phyloP scores from a whole-genome alignment of 2,888 invertebrate species.

The Neuroscelio doddi region DNA sequence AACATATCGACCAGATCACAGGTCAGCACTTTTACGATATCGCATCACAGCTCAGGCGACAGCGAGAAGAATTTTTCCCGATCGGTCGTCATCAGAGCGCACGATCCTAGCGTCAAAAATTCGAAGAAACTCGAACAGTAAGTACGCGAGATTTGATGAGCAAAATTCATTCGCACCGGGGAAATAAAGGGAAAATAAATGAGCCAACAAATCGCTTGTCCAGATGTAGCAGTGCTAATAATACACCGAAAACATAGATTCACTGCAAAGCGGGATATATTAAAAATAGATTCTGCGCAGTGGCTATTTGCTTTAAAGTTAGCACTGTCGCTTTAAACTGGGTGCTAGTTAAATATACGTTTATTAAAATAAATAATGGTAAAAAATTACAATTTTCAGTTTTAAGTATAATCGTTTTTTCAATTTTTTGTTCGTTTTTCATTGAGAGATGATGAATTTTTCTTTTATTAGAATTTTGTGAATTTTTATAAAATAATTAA shows the following conservation, averaged over 20 bases:
- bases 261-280: conserved; percentile 55
- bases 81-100: conserved; percentile 65
- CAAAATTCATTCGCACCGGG: background rate
- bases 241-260: conserved; percentile 60
- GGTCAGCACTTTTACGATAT: conserved; percentile 66
- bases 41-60: conserved; percentile 66
- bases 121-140: conserved; percentile 69
- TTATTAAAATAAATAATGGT: no score
- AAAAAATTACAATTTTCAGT: no score
- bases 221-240: conserved; percentile 56
- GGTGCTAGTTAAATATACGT: conserved; percentile 13
- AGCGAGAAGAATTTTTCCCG: conserved; percentile 66
- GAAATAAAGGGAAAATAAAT: conserved; percentile 12
- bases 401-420: no score
- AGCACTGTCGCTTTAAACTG: conserved; percentile 31
- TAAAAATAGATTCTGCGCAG: conserved; percentile 65
- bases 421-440: no score
- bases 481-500: no score
- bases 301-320: conserved; percentile 50
- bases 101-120: conserved; percentile 57
- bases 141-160: no score
- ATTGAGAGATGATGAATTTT: no score
- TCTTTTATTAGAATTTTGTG: no score
- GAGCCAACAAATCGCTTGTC: conserved; percentile 1
- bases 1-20: conserved; percentile 65